Evolutionary conservation across 2,797 vertebrate species (phyloP).

Genomic region (Linurgus olivaceus): DNA sequence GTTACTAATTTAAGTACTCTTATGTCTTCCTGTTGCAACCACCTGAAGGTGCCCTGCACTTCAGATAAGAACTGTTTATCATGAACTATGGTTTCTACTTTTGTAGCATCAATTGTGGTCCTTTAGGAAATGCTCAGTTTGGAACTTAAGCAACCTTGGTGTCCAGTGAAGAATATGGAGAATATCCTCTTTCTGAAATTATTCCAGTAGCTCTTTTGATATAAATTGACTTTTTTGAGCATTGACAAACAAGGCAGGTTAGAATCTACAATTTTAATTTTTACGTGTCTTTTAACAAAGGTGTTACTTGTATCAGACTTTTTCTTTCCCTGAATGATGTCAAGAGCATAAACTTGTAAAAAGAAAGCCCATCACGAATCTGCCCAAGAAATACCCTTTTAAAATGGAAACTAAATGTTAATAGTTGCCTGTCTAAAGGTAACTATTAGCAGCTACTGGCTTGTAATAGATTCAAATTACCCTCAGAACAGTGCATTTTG

Average conservation of each 20-base stretch:
- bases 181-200: neutral
- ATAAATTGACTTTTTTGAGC: neutral
- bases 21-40: constrained; percentile 13
- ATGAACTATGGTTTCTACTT: neutral
- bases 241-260: neutral
- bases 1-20: constrained; percentile 52
- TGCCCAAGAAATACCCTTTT: neutral
- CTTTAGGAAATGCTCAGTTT: neutral
- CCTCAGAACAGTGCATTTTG: neutral
- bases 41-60: neutral
- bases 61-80: neutral
- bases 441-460: neutral
- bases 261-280: neutral
- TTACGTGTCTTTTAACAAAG: neutral
- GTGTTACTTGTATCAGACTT: neutral
- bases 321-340: neutral
- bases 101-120: neutral
- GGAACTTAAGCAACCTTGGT: neutral
- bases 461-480: neutral
- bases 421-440: neutral
- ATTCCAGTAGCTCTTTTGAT: neutral
- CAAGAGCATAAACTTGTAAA: neutral
- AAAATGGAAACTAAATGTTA: neutral
- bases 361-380: neutral
- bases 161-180: neutral